Conservation (phyloP, 2,797 vertebrate species). For the Mus caroli region DNA sequence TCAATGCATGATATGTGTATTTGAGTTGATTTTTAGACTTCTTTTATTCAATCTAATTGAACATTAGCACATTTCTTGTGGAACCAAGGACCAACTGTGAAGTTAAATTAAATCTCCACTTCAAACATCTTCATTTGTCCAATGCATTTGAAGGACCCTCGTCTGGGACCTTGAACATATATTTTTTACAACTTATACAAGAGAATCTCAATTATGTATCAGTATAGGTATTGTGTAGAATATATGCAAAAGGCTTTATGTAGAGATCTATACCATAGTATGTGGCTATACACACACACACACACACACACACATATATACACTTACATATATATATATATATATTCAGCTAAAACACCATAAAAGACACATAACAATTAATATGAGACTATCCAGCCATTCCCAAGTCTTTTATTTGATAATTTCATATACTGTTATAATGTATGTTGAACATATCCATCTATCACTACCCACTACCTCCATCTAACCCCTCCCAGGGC, state of each 20-base stretch:
- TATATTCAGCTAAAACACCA: not conserved
- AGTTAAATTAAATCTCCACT: not conserved
- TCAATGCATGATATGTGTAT: too few species aligned
- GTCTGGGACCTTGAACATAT: too few species aligned
- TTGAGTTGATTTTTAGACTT: not conserved
- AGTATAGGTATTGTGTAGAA: not conserved
- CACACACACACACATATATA: too few species aligned
- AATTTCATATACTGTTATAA: not conserved
- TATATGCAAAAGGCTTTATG: not conserved
- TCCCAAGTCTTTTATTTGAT: not conserved
- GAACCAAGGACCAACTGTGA: not conserved
- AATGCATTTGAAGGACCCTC: not conserved
- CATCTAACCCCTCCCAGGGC: accelerated
- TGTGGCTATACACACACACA: not conserved
- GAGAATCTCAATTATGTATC: not conserved
- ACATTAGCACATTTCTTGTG: not conserved
- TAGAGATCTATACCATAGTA: not conserved
- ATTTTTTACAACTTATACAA: not conserved
- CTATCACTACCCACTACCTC: too few species aligned
- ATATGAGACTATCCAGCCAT: not conserved
- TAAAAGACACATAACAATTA: not conserved
- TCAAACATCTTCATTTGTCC: not conserved
- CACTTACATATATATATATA: too few species aligned
- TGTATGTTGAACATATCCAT: not conserved
- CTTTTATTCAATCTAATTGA: not conserved